Evolutionary conservation across 2,888 invertebrate species (phyloP), one percentile per base, ranked within the genome.

Genomic region (Bruchidius siliquastri): DNA sequence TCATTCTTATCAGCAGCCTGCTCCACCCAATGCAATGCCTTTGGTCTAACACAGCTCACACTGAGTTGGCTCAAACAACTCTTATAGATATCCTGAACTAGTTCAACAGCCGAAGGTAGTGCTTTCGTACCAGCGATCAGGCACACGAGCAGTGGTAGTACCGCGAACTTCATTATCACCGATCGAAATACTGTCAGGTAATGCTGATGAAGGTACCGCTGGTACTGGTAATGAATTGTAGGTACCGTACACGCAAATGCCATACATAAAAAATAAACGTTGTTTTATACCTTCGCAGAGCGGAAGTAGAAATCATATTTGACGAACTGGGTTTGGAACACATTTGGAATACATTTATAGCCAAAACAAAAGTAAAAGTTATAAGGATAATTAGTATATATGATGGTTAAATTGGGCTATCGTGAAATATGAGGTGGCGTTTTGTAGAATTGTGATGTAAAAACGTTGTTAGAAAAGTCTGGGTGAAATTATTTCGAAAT

Each of bases 1-100:
- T 91, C 91, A 74, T 93, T 92, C 80, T 92, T 89, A 80, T 90
- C 88, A 21, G 90, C 86, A 3, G 91, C 92, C 75, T 89, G 88
- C 79, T 91, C 91, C 80, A 94, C 89, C 92, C 94, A 95, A 79
- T 91, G 89, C 82, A 94, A 85, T 71, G 94, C 90, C 85, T 93
- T 93, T 8, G 94, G 94, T 82, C 93, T 92, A 72, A 93, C 92
- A 87, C 95, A 95, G 82, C 90, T 89, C 78, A 92, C 87, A 69
- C 92, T 92, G 81, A 92, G 91, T 81, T 91, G 90, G 83, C 90
- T 90, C 71, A 93, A 84, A 82, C 93, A 93, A 84, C 90, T 89
- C 72, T 88, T 86, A 84, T 92, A 93, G 86, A 93, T 91, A 82
- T 92, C 92, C 77, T 87, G 87, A 20, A 90, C 88, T 82, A 93